A percentile compares a stretch with the other conserved stretches of the same genome.
phyloP scores from a whole-genome alignment of 2,113 vertebrate genomes.

The Grammomys dolichurus region DNA sequence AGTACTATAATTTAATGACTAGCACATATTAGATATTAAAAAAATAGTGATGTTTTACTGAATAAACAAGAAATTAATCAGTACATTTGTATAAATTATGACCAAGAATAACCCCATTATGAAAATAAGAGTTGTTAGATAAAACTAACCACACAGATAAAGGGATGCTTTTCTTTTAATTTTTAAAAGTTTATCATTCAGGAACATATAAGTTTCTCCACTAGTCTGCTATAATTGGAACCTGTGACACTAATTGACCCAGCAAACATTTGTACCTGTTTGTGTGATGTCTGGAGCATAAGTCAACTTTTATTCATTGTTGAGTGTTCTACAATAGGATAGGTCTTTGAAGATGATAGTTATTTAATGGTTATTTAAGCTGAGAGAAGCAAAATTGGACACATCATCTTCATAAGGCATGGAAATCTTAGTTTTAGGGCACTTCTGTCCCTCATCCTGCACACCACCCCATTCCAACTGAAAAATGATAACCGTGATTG shows the following conservation, averaged over 20 bases:
- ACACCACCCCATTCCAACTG: background rate
- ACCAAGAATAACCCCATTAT: background rate
- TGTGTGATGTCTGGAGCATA: background rate
- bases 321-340: background rate
- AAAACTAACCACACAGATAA: background rate
- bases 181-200: background rate
- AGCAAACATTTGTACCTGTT: background rate
- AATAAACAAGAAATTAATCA: background rate
- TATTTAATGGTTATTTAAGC: background rate
- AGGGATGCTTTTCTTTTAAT: background rate
- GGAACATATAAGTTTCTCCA: background rate
- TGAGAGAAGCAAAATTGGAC: conserved; percentile 19
- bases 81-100: background rate
- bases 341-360: background rate
- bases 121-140: background rate
- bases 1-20: background rate
- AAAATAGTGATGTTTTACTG: background rate
- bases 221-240: background rate
- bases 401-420: background rate
- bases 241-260: background rate
- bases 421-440: background rate
- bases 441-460: background rate
- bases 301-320: background rate
- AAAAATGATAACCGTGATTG: background rate
- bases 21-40: background rate